Evolutionary conservation across 2,113 vertebrate genomes (phyloP).

Genomic region (Lamprologus callipterus): DNA sequence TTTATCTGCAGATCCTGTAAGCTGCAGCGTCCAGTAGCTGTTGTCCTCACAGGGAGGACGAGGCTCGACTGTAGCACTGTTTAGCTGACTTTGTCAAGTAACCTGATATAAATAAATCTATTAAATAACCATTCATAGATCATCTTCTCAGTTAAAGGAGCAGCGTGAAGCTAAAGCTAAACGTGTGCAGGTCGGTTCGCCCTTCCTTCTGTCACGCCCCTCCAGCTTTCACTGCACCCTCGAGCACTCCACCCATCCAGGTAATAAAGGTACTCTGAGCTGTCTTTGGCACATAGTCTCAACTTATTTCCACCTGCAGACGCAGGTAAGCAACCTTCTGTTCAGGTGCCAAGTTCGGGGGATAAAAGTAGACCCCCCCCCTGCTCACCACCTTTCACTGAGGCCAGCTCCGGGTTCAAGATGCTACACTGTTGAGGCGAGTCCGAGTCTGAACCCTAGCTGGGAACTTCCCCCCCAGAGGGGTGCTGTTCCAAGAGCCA

Average conservation of each 20-base stretch:
- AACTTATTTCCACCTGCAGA: accelerated
- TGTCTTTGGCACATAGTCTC: not conserved
- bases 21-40: not conserved
- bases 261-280: not conserved
- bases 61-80: not conserved
- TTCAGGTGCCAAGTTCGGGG: not conserved
- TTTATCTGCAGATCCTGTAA: not conserved
- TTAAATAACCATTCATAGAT: not conserved
- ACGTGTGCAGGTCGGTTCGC: accelerated
- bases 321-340: not conserved
- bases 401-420: accelerated
- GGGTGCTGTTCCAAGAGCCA: not conserved
- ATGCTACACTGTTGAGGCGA: not conserved
- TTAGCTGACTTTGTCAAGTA: not conserved
- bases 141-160: not conserved
- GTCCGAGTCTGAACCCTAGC: accelerated
- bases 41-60: not conserved
- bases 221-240: not conserved
- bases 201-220: not conserved
- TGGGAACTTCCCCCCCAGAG: not conserved
- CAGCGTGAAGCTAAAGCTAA: not conserved
- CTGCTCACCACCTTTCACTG: not conserved
- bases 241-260: not conserved
- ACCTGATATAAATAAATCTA: accelerated
- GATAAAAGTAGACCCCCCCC: not conserved